phyloP scores from a whole-genome alignment of 2,888 invertebrate genomes.

The Metalampra italica region DNA sequence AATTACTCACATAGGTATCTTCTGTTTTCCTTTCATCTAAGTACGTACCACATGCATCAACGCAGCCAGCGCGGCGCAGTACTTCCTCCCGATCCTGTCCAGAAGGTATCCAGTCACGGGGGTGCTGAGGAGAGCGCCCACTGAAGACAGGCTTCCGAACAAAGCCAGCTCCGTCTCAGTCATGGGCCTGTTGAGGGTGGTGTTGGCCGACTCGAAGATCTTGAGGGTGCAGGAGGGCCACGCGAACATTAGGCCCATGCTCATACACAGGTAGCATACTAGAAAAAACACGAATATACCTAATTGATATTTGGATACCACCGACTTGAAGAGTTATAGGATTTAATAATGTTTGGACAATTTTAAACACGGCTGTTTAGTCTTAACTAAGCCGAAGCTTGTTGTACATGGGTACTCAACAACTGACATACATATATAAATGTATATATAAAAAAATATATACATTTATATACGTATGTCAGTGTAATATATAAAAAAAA shows the following conservation, averaged over 20 bases:
- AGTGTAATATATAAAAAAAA: too few species aligned
- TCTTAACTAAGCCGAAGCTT: too few species aligned
- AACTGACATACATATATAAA: too few species aligned
- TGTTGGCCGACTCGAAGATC: conserved; percentile 47
- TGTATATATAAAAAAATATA: too few species aligned
- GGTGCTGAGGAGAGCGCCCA: conserved; percentile 42
- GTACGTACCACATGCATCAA: conserved; percentile 39
- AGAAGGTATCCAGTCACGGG: conserved; percentile 36
- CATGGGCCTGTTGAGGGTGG: conserved; percentile 53
- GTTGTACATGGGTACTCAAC: too few species aligned
- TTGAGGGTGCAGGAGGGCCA: conserved; percentile 54
- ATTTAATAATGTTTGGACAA: too few species aligned
- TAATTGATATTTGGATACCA: too few species aligned
- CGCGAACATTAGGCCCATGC: conserved; percentile 44
- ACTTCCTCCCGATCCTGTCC: conserved; percentile 48
- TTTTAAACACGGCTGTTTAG: too few species aligned
- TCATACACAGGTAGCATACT: conserved; percentile 49
- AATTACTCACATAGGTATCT: too few species aligned
- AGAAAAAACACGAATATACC: conserved; percentile 5
- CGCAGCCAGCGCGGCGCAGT: conserved; percentile 29
- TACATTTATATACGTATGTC: too few species aligned
- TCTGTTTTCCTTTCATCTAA: too few species aligned
- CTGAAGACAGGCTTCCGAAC: conserved; percentile 46
- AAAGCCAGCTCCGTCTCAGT: conserved; percentile 40
- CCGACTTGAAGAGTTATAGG: too few species aligned